Conservation (phyloP, 1,140 invertebrate species). For the Tenebrio molitor region DNA sequence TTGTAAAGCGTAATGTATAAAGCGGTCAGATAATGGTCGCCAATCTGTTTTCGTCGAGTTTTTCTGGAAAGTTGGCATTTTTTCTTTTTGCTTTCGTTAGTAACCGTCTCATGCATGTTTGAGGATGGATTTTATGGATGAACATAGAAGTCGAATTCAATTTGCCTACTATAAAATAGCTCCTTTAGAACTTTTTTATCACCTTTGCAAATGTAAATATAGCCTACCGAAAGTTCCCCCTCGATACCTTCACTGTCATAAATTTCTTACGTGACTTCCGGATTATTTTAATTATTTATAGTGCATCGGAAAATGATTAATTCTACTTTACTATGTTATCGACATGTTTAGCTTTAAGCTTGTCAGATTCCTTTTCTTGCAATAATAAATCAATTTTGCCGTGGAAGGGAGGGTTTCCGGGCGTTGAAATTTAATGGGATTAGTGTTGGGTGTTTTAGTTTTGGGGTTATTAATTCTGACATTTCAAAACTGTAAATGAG, state of each 20-base stretch:
- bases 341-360: conserved; percentile 34
- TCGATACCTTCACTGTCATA: background rate
- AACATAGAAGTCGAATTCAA: conserved; percentile 14
- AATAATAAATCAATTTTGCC: conserved; percentile 39
- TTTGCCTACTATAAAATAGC: background rate
- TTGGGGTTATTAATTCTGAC: conserved; percentile 24
- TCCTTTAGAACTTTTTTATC: conserved; percentile 8
- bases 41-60: conserved; percentile 1
- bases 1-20: conserved; percentile 3
- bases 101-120: conserved; percentile 8
- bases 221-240: background rate
- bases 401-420: conserved; percentile 5
- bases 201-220: background rate
- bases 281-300: background rate
- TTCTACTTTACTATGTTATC: conserved; percentile 17
- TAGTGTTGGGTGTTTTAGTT: conserved; percentile 26
- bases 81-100: background rate
- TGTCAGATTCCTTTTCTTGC: conserved; percentile 10
- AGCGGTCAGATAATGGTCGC: background rate
- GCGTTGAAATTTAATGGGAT: conserved; percentile 27
- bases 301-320: conserved; percentile 14
- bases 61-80: background rate
- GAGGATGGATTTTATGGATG: background rate
- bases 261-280: background rate
- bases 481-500: background rate